Percentiles rank a stretch among this genome's conserved stretches.
Evolutionary conservation across 1,140 invertebrate genomes (phyloP).

Genomic region (Neodiprion fabricii): DNA sequence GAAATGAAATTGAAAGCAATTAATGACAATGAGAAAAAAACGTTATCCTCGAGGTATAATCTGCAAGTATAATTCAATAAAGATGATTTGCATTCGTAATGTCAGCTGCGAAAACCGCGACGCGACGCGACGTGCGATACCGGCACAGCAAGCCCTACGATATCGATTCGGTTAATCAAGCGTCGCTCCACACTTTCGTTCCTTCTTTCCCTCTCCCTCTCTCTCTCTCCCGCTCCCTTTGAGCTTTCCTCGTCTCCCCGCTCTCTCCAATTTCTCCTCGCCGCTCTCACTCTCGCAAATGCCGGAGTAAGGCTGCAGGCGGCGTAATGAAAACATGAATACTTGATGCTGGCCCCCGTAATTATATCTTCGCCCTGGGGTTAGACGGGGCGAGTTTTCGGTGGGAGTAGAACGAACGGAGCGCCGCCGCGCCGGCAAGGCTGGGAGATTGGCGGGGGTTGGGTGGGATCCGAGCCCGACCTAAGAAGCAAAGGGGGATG

Average conservation of each 20-base stretch:
- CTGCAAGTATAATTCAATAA: conserved; percentile 37
- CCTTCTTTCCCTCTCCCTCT: not conserved
- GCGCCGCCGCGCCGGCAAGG: conserved; percentile 29
- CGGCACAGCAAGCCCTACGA: not conserved
- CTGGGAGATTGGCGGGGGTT: conserved; percentile 27
- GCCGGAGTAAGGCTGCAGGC: conserved; percentile 33
- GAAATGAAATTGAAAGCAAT: too few species aligned
- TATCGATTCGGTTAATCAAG: conserved; percentile 33
- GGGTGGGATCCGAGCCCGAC: conserved; percentile 30
- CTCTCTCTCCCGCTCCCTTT: not conserved
- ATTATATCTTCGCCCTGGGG: conserved; percentile 59
- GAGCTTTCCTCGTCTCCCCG: not conserved
- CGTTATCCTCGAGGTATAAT: conserved; percentile 9
- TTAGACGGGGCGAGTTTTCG: conserved; percentile 33
- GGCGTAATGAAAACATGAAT: conserved; percentile 60
- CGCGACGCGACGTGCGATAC: not conserved
- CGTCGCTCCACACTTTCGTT: conserved; percentile 14
- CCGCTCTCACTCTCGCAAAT: conserved; percentile 14
- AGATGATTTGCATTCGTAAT: conserved; percentile 33
- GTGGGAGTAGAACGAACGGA: conserved; percentile 21
- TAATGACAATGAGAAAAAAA: not conserved
- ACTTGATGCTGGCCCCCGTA: conserved; percentile 56
- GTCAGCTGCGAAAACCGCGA: conserved; percentile 12
- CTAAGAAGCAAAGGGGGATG: conserved; percentile 30
- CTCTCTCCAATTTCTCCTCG: conserved; percentile 8